Evolutionary conservation across 1,140 invertebrate genomes (phyloP).

Genomic region (Pemphigus obesinymphae): DNA sequence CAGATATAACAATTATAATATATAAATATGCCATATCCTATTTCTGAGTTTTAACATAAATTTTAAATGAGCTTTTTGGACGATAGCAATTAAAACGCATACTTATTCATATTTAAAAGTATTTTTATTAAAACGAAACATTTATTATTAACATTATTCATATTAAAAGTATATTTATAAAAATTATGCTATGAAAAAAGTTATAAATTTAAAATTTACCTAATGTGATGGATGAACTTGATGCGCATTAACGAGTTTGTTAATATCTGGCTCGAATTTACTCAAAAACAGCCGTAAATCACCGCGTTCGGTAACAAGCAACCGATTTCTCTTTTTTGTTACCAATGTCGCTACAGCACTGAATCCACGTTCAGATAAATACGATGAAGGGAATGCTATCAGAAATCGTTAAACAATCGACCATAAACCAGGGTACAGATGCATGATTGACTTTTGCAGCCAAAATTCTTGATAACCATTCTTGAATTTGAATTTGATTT

Average conservation of each 20-base stretch:
- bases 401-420: slow-evolving; percentile 21
- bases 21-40: no score
- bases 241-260: background rate
- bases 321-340: slow-evolving; percentile 32
- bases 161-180: no score
- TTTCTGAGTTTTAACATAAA: no score
- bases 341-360: slow-evolving; percentile 17
- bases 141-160: no score
- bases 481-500: no score
- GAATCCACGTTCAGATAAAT: slow-evolving; percentile 24
- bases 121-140: no score
- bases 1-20: no score
- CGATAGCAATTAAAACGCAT: no score
- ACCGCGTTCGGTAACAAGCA: slow-evolving; percentile 48
- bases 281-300: slow-evolving; percentile 52
- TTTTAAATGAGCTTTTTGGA: no score
- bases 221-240: slow-evolving; percentile 12
- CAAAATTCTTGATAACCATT: no score
- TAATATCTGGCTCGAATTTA: slow-evolving; percentile 48
- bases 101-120: no score
- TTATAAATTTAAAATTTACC: background rate
- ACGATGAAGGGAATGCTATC: slow-evolving; percentile 24
- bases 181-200: no score
- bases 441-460: background rate
- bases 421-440: slow-evolving; percentile 11